phyloP scores from a whole-genome alignment of 2,888 invertebrate species.

The Molorchus minor region DNA sequence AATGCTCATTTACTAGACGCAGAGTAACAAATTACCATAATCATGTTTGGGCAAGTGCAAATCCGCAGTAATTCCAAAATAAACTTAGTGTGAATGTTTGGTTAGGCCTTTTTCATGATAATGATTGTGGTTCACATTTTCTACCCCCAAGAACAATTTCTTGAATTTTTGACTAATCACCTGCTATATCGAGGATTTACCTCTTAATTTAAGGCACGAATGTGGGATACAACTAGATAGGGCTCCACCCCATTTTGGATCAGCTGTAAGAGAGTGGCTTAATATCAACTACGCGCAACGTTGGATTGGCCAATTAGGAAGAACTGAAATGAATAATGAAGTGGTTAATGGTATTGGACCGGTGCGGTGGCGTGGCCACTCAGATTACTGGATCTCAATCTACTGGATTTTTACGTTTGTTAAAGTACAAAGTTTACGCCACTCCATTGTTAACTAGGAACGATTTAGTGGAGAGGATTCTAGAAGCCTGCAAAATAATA shows the following conservation, averaged over 20 bases:
- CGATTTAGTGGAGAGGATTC: neutral
- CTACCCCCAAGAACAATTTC: neutral
- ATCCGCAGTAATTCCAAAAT: neutral
- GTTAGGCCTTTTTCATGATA: neutral
- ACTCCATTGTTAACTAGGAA: neutral
- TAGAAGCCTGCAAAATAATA: neutral
- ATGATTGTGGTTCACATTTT: neutral
- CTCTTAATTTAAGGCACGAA: neutral
- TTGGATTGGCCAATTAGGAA: neutral
- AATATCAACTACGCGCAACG: neutral
- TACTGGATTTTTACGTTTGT: neutral
- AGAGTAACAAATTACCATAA: neutral
- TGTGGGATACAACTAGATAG: neutral
- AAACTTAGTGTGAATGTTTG: neutral
- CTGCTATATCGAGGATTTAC: neutral
- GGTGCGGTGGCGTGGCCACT: too few species aligned
- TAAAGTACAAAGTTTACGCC: conserved; percentile 5
- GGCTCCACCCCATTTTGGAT: neutral
- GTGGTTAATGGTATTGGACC: neutral
- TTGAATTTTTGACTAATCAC: neutral
- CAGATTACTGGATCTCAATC: neutral
- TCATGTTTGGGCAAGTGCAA: neutral
- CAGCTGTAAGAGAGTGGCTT: neutral
- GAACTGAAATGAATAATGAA: neutral
- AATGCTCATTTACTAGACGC: neutral